Evolutionary conservation across 35 echinoderm and acorn worm species (phyloP).

Genomic region (Ptychodera flava): DNA sequence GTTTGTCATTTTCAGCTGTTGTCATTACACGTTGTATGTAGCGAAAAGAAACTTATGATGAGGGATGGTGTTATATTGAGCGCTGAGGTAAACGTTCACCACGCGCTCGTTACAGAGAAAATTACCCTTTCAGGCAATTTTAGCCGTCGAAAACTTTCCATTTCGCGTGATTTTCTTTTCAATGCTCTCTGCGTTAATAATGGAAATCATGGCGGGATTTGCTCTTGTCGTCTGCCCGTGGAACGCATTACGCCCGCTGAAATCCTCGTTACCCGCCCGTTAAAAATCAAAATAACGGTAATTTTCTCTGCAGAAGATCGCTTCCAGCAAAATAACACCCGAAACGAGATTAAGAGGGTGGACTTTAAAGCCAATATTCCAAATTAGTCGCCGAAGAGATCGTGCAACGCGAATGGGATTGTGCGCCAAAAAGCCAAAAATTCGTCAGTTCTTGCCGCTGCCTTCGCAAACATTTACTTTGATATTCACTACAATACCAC

Average conservation of each 20-base stretch:
- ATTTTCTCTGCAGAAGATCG: not conserved
- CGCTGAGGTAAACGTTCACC: not conserved
- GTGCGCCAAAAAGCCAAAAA: not conserved
- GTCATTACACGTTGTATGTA: not conserved
- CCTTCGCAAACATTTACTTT: too few relatives aligned
- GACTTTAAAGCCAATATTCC: not conserved
- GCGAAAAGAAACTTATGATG: not conserved
- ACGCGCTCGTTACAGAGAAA: not conserved
- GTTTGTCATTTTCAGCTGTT: not conserved
- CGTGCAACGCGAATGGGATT: not conserved
- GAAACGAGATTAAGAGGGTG: not conserved
- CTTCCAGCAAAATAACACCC: not conserved
- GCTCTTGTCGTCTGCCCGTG: not conserved
- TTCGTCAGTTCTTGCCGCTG: too few relatives aligned
- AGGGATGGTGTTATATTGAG: not conserved
- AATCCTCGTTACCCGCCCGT: not conserved
- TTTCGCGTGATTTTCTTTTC: not conserved
- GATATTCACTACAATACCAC: too few relatives aligned
- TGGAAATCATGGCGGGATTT: not conserved
- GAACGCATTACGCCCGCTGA: not conserved
- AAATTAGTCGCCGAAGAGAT: not conserved
- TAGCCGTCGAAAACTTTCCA: not conserved
- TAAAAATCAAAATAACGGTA: slow-evolving; percentile 2
- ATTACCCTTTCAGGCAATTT: not conserved
- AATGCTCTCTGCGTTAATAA: not conserved